Evolutionary conservation across 2,888 invertebrate genomes (phyloP), one percentile per base, ranked within the genome.

Genomic region (Trilocha varians): DNA sequence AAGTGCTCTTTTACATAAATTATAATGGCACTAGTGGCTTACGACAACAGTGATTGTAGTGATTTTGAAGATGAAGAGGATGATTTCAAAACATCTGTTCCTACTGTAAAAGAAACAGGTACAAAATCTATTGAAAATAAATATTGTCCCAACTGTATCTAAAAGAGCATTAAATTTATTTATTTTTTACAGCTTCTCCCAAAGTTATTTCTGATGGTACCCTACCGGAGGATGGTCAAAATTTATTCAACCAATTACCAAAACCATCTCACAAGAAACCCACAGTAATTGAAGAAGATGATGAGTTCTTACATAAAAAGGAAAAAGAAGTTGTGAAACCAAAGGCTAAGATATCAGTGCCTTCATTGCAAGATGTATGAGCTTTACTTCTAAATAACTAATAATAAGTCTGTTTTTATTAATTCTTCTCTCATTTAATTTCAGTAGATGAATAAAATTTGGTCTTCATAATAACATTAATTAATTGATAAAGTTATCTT

Each of bases 321-420:
- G 88, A 85, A 47, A 64, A 62, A 4, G 67, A 59, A 44, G 36
- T 58, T 41, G 65, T 75, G 47, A 86, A 72, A 70, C 83, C 78
- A 49, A 83, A 89, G 42, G 89, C 91, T 1, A 89, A 88, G 69
- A 93, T 93, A 49, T 87, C 87, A 34, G 88, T 93, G 39, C 93
- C 93, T 1, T 90, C 91, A 1, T 72, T 93, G 3, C 87, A 85
- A 52, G 89, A 91, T 67, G 90, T 90, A 74, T 73, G 76, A 58
- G 34, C 2, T 16, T 2, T 15, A 36, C 16, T 9, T 2, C 13
- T 1, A 16, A 35, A 35, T 15, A 13, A 36, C n/a, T 36, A 6
- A 25, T 14, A 9, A 37, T 18, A 2, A 37, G 17, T 16, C 13
- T 13, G 5, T 47, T 46, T 55, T 45, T n/a, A n/a, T n/a, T n/a